phyloP scores from a whole-genome alignment of 2,888 invertebrate genomes.

The Clunio marinus region DNA sequence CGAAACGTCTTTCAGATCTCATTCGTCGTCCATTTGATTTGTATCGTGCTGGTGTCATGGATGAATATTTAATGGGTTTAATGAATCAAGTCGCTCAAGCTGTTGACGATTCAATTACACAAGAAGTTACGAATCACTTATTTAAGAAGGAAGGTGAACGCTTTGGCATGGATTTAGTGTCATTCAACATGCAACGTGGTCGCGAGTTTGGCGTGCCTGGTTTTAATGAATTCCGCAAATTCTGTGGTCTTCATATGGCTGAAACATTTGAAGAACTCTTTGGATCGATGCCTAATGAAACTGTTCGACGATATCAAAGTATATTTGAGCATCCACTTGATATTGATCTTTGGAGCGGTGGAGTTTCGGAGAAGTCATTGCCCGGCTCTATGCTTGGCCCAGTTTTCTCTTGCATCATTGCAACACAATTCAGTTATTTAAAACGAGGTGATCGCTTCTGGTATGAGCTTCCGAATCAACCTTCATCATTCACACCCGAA shows the following conservation, averaged over 20 bases:
- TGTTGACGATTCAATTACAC: constrained; percentile 90
- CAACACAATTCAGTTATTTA: constrained; percentile 85
- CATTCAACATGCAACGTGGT: constrained; percentile 90
- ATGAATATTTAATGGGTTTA: constrained; percentile 88
- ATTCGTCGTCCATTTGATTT: constrained; percentile 86
- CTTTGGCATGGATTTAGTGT: constrained; percentile 85
- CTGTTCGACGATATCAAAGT: constrained; percentile 73
- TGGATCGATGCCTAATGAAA: constrained; percentile 84
- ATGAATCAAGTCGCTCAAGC: constrained; percentile 93
- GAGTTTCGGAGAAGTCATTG: constrained; percentile 83
- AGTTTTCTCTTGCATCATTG: constrained; percentile 90
- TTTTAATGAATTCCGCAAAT: constrained; percentile 89
- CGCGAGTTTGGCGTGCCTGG: constrained; percentile 88
- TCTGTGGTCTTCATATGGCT: constrained; percentile 78
- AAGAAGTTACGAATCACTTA: constrained; percentile 84
- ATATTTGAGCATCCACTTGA: constrained; percentile 88
- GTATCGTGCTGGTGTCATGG: constrained; percentile 83
- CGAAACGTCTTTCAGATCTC: constrained; percentile 80
- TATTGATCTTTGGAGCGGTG: constrained; percentile 92
- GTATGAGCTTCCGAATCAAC: constrained; percentile 89
- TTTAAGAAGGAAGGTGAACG: constrained; percentile 74
- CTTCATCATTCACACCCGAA: constrained; percentile 83
- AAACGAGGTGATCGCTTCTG: constrained; percentile 90
- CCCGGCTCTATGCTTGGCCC: constrained; percentile 92
- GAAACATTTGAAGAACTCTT: constrained; percentile 74